Evolutionary conservation across 2,797 vertebrate species (phyloP).

Genomic region (Syngnathus acus): DNA sequence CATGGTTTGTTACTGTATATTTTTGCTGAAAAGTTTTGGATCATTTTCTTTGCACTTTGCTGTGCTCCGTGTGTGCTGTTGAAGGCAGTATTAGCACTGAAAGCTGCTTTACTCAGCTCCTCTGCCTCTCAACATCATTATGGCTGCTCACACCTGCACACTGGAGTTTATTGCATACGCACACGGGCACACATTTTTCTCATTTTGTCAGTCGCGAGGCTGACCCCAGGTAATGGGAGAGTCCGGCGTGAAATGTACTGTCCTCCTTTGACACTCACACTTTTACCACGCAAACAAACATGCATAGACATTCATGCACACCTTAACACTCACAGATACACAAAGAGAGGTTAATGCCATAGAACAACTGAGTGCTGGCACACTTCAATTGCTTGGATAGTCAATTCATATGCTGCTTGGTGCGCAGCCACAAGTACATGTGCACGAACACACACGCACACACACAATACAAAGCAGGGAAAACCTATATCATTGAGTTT

Average conservation of each 20-base stretch:
- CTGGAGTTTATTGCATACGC: conserved; percentile 31
- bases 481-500: background rate
- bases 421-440: background rate
- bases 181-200: conserved; percentile 40
- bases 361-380: conserved; percentile 47
- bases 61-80: conserved; percentile 14
- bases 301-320: background rate
- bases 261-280: conserved; percentile 20
- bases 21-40: background rate
- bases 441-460: background rate
- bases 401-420: conserved; percentile 4
- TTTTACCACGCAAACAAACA: conserved; percentile 6
- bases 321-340: background rate
- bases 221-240: conserved; percentile 57
- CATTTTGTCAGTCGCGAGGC: conserved; percentile 50
- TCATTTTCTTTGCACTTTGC: background rate
- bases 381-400: conserved; percentile 34
- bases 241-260: conserved; percentile 48
- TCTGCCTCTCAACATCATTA: conserved; percentile 35
- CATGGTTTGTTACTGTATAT: background rate
- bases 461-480: background rate
- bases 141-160: conserved; percentile 40
- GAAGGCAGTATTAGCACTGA: conserved; percentile 22
- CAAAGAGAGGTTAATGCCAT: conserved; percentile 32
- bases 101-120: conserved; percentile 41